Conservation (phyloP, 2,113 vertebrate species). For the Ophiodon elongatus region DNA sequence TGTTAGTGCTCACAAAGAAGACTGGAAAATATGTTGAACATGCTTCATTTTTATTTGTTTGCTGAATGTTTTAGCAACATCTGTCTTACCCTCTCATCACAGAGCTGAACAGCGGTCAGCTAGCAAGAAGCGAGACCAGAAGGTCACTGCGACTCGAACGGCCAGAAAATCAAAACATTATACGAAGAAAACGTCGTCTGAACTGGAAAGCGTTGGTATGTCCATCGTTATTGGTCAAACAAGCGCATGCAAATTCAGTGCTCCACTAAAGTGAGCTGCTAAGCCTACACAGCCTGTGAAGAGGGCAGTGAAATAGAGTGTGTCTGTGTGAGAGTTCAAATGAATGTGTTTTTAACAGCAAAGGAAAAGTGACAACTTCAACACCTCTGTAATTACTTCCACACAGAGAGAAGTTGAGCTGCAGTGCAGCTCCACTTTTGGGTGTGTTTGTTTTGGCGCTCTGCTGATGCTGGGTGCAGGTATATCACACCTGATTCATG, state of each 20-base stretch:
- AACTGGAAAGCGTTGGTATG: not conserved
- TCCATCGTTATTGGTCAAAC: slow-evolving; percentile 4
- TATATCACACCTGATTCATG: slow-evolving; percentile 87
- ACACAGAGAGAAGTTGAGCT: slow-evolving; percentile 57
- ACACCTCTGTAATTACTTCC: slow-evolving; percentile 77
- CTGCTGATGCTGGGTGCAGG: slow-evolving; percentile 67
- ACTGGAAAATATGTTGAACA: slow-evolving; percentile 7
- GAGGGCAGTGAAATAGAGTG: slow-evolving; percentile 10
- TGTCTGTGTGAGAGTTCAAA: slow-evolving; percentile 54
- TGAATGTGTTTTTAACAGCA: slow-evolving; percentile 60
- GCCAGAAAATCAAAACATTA: slow-evolving; percentile 5
- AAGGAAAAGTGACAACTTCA: slow-evolving; percentile 77
- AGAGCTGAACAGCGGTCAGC: not conserved
- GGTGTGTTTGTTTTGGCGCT: slow-evolving; percentile 81
- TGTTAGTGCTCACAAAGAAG: not conserved
- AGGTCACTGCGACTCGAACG: not conserved
- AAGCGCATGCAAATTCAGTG: not conserved
- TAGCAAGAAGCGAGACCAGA: not conserved
- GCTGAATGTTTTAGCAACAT: not conserved
- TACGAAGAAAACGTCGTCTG: not conserved
- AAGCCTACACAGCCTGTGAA: not conserved
- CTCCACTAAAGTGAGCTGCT: not conserved
- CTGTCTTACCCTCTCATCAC: not conserved
- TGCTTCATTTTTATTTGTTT: not conserved
- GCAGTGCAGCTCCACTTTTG: slow-evolving; percentile 43